Percentiles rank a stretch among this genome's conserved stretches.
These are phyloP conservation scores for Rhinoraja longicauda DNA, from an alignment of 2,797 vertebrate genomes.

Conservation along the genomic window DNA sequence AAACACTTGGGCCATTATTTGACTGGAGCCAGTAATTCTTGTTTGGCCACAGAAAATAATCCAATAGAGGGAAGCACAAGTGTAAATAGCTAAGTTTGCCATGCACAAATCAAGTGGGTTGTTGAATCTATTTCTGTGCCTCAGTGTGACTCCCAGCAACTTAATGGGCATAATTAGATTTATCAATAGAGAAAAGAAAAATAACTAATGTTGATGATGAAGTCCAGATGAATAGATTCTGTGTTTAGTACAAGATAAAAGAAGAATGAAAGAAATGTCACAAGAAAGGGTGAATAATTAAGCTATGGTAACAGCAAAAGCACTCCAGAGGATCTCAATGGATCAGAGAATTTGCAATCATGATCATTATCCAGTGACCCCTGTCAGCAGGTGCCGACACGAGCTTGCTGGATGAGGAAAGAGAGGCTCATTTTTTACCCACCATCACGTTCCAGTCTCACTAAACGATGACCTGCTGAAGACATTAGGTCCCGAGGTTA, in stretches of 20 bases:
- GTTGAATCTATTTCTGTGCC: neutral
- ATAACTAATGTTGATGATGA: neutral
- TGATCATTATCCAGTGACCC: neutral
- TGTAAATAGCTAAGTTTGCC: neutral
- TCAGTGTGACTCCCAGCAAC: neutral
- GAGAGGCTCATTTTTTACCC: neutral
- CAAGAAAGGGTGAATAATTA: neutral
- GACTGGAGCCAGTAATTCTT: neutral
- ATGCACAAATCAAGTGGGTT: neutral
- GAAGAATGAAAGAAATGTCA: neutral
- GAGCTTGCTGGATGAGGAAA: neutral
- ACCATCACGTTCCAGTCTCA: neutral
- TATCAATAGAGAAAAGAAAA: neutral
- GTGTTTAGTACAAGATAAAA: neutral
- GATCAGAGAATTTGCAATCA: neutral
- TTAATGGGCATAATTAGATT: neutral
- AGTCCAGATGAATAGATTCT: neutral
- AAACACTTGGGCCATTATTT: neutral
- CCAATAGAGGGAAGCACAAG: neutral
- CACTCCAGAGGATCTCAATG: neutral
- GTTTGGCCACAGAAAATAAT: neutral
- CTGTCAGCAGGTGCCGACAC: neutral
- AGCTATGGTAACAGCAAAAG: neutral
- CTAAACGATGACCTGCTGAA: neutral
- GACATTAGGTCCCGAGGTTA: neutral